Evolutionary conservation across 2,113 vertebrate species (phyloP), one percentile per base, ranked within the genome.

Genomic region (Calidris pygmaea): DNA sequence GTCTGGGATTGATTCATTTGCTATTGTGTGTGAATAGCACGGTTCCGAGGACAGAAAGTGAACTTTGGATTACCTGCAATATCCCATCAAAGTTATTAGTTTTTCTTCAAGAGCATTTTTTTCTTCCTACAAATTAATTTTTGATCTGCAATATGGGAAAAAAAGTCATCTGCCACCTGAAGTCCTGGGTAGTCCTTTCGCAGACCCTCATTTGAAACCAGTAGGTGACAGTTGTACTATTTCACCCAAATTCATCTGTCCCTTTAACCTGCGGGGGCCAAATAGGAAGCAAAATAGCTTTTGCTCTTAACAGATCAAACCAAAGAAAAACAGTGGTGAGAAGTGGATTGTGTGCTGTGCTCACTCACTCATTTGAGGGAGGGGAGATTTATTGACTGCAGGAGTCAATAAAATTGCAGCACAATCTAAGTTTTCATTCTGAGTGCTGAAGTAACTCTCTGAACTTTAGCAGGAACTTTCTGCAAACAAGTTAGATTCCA

Each of bases 171-270:
- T 95, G 68, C 53, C 50, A 85, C 29, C 29, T 88, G 16, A 95
- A 83, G 20, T 71, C 14, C 27, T 52, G 9, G 29, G 10, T 52
- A 94, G 80, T 94, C 67, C 59, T 91, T 93, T 93, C 55, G 43
- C 39, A 91, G 59, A 70, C 59, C 18, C 32, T 89, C 45, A 87
- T 93, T 41, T 87, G 45, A 95, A 96, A 96, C 58, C 39, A 65
- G 30, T 18, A 65, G 72, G 39, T 91, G 92, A 96, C 94, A 96
- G 59, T 77, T 72, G 59, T 70, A 83, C 35, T 92, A 83, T 91
- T 97, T 96, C 92, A 95, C 29, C 60, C 35, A 91, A 92, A 95
- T 85, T 88, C 81, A 72, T 94, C 91, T 85, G 70, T 81, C 30
- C 84, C 89, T 92, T 94, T 89, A 96, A 94, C 87, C 91, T 87